Base-by-base conservation (phyloP, 1,140 invertebrate species). In the Pseudobourletiella spinata region DNA sequence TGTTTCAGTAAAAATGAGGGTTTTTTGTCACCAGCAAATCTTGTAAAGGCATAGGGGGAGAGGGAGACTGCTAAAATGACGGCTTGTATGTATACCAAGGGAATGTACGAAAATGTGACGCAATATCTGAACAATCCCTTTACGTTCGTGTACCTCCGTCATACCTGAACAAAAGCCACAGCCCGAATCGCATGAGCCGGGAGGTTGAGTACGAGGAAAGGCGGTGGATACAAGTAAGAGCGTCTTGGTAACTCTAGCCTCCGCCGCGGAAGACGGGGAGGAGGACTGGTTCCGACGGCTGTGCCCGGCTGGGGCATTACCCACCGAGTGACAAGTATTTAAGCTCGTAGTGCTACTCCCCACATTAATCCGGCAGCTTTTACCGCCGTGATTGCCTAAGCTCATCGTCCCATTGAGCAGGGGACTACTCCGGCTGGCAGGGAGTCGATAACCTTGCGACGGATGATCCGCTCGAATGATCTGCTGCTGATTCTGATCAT, bases 221-320 rank as follows among this genome's bases (percentile, higher is more conserved):
- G 87, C 84, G 1, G 83, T 83, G 1, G 87, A 89, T 6, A 90
- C 86, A 22, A 89, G 76, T 0, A 92, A 77, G 14, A 91, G 78
- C 84, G 89, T 90, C 73, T 87, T 84, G 2, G 87, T 91, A 14
- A 90, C 71, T 85, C 86, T 3, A 79, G 75, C 68, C 86, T 83
- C 20, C 83, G 81, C 28, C 80, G 71, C 26, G 57, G 61, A 55
- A 11, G 50, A 28, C 4, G 52, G 22, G 11, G 52, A 39, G 11
- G 11, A 16, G 30, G 56, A 57, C n/a, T 15, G 30, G 52, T 55
- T n/a, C 24, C 16, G 46, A 11, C 20, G 44, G 18, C 8, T 11
- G 42, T 39, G 8, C 8, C 25, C 18, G 14, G 48, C 22, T 51
- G 3, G 22, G n/a, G 15, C 28, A 8, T 2, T 26, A 51, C 8